Evolutionary conservation across 2,797 vertebrate species (phyloP).

Genomic region (Carduelis carduelis): DNA sequence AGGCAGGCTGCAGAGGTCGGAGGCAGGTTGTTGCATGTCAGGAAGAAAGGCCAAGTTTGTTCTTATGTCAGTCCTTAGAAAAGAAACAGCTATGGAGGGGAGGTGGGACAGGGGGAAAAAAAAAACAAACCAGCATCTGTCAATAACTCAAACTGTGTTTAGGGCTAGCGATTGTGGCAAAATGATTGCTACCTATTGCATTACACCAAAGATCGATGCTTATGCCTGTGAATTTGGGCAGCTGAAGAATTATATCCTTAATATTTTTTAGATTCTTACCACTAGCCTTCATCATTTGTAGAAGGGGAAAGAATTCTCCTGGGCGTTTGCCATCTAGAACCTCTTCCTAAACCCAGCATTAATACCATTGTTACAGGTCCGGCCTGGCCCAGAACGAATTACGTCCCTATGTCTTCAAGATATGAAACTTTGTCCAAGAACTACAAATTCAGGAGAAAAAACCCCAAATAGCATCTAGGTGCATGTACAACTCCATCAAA

Average conservation of each 20-base stretch:
- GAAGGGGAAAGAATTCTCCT: neutral
- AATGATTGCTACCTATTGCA: neutral
- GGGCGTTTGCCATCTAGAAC: neutral
- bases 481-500: neutral
- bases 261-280: neutral
- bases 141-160: neutral
- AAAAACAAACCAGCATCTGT: neutral
- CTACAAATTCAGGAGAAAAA: neutral
- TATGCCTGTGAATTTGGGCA: neutral
- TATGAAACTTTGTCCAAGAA: neutral
- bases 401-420: neutral
- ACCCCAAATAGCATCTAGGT: neutral
- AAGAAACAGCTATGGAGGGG: neutral
- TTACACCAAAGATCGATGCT: neutral
- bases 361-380: neutral
- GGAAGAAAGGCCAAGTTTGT: neutral
- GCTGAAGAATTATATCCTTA: neutral
- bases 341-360: neutral
- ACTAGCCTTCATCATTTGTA: fast-evolving
- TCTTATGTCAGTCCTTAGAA: neutral
- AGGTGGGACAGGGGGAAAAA: fast-evolving
- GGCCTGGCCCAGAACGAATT: neutral
- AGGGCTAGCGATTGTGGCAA: neutral
- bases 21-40: neutral
- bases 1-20: neutral